Percentiles rank a stretch among this genome's conserved stretches.
Evolutionary conservation across 2,888 invertebrate genomes (phyloP).

Genomic region (Podotricha telesiphe): DNA sequence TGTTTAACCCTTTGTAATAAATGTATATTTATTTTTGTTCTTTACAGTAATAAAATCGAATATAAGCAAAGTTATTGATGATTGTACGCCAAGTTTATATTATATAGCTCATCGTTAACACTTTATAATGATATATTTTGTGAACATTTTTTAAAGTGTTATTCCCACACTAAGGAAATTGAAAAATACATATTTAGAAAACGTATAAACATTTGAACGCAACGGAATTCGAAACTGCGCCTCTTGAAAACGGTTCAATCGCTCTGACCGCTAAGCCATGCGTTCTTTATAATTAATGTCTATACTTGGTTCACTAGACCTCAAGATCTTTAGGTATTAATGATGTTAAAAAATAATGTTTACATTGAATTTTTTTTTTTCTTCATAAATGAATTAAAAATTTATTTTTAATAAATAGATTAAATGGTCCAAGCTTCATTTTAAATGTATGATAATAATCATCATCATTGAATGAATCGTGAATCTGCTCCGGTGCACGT

Average conservation of each 20-base stretch:
- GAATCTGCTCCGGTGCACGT: slow-evolving; percentile 28
- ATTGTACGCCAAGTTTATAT: not conserved
- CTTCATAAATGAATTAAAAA: not conserved
- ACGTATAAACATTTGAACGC: no score
- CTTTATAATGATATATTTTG: not conserved
- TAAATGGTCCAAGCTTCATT: not conserved
- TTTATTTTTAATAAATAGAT: not conserved
- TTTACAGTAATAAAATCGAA: not conserved
- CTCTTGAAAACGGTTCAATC: no score
- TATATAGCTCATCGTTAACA: no score
- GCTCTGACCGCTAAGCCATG: no score
- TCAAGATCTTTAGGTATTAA: not conserved
- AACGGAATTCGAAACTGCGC: no score
- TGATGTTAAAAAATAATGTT: not conserved
- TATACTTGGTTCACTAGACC: not conserved
- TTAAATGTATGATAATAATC: not conserved
- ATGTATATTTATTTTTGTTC: no score
- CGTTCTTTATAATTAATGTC: no score
- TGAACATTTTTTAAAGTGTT: no score
- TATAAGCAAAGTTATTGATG: no score
- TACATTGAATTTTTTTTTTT: not conserved
- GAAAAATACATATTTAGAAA: no score
- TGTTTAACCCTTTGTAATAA: not conserved
- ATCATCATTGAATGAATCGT: not conserved
- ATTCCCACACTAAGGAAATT: no score